Evolutionary conservation across 2,888 invertebrate species (phyloP).

Genomic region (Euphydryas editha): DNA sequence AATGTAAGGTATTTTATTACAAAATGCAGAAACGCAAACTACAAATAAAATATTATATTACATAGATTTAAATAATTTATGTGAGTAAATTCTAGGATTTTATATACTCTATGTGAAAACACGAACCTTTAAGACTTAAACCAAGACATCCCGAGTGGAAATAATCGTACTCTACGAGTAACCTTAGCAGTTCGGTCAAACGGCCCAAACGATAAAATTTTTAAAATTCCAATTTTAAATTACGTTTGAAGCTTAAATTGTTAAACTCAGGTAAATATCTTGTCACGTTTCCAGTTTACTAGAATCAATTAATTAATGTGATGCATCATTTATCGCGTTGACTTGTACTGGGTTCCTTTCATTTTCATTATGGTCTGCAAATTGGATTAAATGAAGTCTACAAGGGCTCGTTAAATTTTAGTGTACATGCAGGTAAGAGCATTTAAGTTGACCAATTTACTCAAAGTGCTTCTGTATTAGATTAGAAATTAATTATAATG

Average conservation of each 20-base stretch:
- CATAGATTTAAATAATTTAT: too few species aligned
- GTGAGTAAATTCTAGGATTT: too few species aligned
- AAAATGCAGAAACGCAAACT: too few species aligned
- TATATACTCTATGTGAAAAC: too few species aligned
- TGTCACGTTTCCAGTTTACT: slow-evolving; percentile 37
- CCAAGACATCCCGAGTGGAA: too few species aligned
- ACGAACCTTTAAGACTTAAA: too few species aligned
- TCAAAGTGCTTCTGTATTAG: slow-evolving; percentile 31
- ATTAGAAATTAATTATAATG: slow-evolving; percentile 19
- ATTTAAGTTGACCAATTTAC: slow-evolving; percentile 29
- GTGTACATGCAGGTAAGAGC: slow-evolving; percentile 29
- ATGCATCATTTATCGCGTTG: slow-evolving; percentile 41
- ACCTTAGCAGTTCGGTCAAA: too few species aligned
- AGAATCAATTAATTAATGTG: slow-evolving; percentile 44
- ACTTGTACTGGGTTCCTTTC: slow-evolving; percentile 40
- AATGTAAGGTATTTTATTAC: too few species aligned
- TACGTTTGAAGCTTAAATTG: not conserved
- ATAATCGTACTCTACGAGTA: too few species aligned
- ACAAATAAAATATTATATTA: too few species aligned
- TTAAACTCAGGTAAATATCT: slow-evolving; percentile 20
- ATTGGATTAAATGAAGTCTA: slow-evolving; percentile 45
- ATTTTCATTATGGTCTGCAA: slow-evolving; percentile 45
- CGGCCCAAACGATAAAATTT: too few species aligned
- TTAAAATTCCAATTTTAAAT: too few species aligned
- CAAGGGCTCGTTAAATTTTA: slow-evolving; percentile 44